A percentile compares a stretch with the other conserved stretches of the same genome.
These are phyloP conservation scores for Melinaea marsaeus DNA, from an alignment of 2,888 invertebrate genomes.

Conservation along the genomic window DNA sequence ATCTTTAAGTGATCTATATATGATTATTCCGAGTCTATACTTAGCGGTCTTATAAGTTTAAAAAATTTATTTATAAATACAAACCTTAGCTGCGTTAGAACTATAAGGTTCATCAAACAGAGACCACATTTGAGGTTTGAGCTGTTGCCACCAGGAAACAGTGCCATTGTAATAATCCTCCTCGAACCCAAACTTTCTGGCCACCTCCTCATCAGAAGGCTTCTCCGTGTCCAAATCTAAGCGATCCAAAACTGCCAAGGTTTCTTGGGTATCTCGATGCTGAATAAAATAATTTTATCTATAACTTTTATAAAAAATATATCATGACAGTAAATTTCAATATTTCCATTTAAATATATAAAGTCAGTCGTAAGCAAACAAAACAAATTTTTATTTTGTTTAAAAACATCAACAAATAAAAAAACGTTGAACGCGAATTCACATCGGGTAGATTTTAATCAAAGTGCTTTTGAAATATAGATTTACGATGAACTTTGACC, in stretches of 20 bases:
- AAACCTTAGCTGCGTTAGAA: slow-evolving; percentile 96
- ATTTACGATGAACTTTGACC: slow-evolving; percentile 4
- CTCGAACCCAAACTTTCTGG: slow-evolving; percentile 97
- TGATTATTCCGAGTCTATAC: too few relatives aligned
- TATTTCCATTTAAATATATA: too few relatives aligned
- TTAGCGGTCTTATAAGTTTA: background rate
- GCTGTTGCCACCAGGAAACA: slow-evolving; percentile 96
- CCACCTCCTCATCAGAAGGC: slow-evolving; percentile 98
- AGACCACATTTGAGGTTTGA: slow-evolving; percentile 99
- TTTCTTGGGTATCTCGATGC: slow-evolving; percentile 99
- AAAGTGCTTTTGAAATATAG: background rate
- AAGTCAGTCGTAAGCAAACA: too few relatives aligned
- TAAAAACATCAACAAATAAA: background rate
- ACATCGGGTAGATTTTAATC: background rate
- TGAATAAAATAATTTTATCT: slow-evolving; percentile 47
- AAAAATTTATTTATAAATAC: background rate
- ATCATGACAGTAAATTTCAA: too few relatives aligned
- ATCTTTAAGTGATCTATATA: too few relatives aligned
- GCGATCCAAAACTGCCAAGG: slow-evolving; percentile 96
- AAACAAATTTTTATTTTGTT: background rate
- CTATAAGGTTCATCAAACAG: slow-evolving; percentile 99
- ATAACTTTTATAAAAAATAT: too few relatives aligned
- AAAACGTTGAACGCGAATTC: background rate
- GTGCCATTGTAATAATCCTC: slow-evolving; percentile 95
- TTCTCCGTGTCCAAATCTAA: slow-evolving; percentile 98